phyloP scores from a whole-genome alignment of 37 sponge, comb jelly and placozoan species.

The Cliona cf. orientalis region DNA sequence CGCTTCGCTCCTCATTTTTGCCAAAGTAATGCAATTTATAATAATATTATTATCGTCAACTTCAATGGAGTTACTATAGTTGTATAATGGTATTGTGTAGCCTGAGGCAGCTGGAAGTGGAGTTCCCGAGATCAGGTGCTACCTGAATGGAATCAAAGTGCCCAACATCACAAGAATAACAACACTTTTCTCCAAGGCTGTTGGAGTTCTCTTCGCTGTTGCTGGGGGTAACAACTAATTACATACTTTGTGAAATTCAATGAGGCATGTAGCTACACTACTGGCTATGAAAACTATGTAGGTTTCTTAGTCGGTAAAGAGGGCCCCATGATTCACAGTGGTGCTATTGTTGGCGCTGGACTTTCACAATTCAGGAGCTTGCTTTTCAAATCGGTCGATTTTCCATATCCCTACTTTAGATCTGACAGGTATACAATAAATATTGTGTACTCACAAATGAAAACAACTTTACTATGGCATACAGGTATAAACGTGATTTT shows the following conservation, averaged over 20 bases:
- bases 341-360: conserved; percentile 91
- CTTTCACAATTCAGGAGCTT: conserved; percentile 67
- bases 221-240: conserved; percentile 70
- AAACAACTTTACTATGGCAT: too few relatives aligned
- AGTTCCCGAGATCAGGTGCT: conserved; percentile 96
- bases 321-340: conserved; percentile 96
- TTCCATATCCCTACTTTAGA: conserved; percentile 56
- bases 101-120: conserved; percentile 96
- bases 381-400: conserved; percentile 29
- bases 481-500: conserved; percentile 85
- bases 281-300: conserved; percentile 18
- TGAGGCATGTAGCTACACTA: too few relatives aligned
- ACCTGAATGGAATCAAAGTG: conserved; percentile 91
- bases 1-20: conserved; percentile 51
- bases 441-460: neutral
- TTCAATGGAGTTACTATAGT: neutral
- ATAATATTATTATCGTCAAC: too few relatives aligned
- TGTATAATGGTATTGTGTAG: conserved; percentile 24
- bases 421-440: conserved; percentile 45
- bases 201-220: conserved; percentile 90
- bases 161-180: conserved; percentile 57
- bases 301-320: conserved; percentile 90
- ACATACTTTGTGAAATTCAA: too few relatives aligned
- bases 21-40: conserved; percentile 47
- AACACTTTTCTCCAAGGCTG: conserved; percentile 79